Percentiles rank a stretch among this genome's conserved stretches.
Conservation (phyloP, 1,140 invertebrate genomes). For the Bathynomus jamesi region DNA sequence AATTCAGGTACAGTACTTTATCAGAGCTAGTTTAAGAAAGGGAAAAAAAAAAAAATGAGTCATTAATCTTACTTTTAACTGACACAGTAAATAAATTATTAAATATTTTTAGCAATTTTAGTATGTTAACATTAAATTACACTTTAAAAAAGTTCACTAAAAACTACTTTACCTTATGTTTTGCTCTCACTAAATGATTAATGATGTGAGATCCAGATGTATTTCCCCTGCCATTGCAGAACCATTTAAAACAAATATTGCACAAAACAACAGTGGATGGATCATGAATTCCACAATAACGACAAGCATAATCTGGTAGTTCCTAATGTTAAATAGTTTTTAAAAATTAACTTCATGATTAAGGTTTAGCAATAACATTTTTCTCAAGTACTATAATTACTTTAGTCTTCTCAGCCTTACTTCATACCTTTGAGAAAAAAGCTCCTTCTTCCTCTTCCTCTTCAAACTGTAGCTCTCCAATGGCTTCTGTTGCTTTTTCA, state of each 20-base stretch:
- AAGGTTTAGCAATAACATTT: background rate
- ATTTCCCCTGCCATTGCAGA: conserved; percentile 97
- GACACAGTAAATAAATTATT: too few relatives aligned
- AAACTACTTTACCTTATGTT: conserved; percentile 63
- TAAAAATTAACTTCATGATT: conserved; percentile 7
- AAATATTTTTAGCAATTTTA: too few relatives aligned
- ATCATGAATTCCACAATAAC: conserved; percentile 98
- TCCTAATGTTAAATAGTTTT: conserved; percentile 49
- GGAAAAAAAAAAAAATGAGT: conserved; percentile 2
- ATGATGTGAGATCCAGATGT: conserved; percentile 98
- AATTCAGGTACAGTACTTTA: too few relatives aligned
- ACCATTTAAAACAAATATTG: conserved; percentile 98
- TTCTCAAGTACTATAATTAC: background rate
- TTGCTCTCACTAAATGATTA: conserved; percentile 94
- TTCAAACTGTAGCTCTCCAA: conserved; percentile 51
- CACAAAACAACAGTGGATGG: conserved; percentile 96
- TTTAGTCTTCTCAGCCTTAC: too few relatives aligned
- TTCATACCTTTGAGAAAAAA: conserved; percentile 72
- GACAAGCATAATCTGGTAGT: conserved; percentile 87
- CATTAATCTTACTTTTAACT: too few relatives aligned
- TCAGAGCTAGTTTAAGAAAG: too few relatives aligned
- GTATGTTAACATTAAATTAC: too few relatives aligned
- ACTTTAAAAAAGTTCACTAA: too few relatives aligned
- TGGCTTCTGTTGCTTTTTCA: conserved; percentile 41
- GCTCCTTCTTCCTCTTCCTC: conserved; percentile 77